Evolutionary conservation across 2,113 vertebrate genomes (phyloP).

Genomic region (Eolophus roseicapilla): DNA sequence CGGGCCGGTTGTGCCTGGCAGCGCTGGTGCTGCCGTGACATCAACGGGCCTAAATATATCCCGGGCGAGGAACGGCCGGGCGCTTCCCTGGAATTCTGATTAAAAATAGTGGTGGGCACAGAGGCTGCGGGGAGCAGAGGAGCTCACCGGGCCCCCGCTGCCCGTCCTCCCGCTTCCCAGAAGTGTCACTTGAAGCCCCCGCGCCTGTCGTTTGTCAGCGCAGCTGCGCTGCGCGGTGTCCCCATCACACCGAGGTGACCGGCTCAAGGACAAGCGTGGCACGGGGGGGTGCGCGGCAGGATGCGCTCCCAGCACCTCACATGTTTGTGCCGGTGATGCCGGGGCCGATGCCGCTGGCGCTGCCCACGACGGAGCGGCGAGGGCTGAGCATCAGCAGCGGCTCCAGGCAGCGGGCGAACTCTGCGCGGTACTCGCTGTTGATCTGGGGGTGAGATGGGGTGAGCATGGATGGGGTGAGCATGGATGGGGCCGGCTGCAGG

Average conservation of each 20-base stretch:
- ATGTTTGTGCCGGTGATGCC: slow-evolving; percentile 55
- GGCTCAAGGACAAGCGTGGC: slow-evolving; percentile 1
- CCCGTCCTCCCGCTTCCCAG: neutral
- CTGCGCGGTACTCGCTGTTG: slow-evolving; percentile 84
- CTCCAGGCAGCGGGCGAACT: slow-evolving; percentile 88
- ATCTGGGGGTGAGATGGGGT: slow-evolving; percentile 67
- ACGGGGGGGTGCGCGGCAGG: accelerated
- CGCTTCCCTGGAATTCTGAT: slow-evolving; percentile 87
- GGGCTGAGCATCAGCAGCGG: slow-evolving; percentile 80
- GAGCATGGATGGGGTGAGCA: accelerated
- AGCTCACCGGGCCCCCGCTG: neutral
- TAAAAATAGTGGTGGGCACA: slow-evolving; percentile 84
- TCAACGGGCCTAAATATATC: slow-evolving; percentile 72
- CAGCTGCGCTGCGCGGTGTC: neutral
- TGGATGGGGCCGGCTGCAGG: accelerated
- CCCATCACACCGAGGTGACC: neutral
- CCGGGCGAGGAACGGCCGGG: slow-evolving; percentile 38
- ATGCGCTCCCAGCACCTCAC: slow-evolving; percentile 29
- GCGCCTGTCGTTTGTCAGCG: neutral
- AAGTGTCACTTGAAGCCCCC: slow-evolving; percentile 53
- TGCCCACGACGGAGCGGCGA: slow-evolving; percentile 68
- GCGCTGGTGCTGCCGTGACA: slow-evolving; percentile 22
- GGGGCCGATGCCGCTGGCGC: slow-evolving; percentile 46
- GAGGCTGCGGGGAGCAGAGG: neutral
- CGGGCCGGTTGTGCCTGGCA: neutral